These are phyloP conservation scores for Nymphalis c-album DNA, from an alignment of 2,888 invertebrate genomes.

Conservation along the genomic window DNA sequence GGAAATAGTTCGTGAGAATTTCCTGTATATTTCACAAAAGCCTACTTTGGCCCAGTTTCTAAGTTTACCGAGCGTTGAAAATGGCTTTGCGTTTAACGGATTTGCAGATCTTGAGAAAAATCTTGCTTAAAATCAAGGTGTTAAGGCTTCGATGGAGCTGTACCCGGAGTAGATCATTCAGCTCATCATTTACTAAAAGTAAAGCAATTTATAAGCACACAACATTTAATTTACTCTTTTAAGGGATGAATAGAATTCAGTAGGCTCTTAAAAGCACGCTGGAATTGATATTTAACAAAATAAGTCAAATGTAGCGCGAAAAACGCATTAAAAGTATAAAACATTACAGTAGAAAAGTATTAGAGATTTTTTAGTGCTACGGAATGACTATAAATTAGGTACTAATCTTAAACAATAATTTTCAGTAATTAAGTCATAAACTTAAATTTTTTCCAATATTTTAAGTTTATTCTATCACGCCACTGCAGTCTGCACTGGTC, in stretches of 20 bases:
- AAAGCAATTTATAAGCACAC: background rate
- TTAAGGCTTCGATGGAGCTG: slow-evolving; percentile 23
- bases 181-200: background rate
- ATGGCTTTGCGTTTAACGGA: slow-evolving; percentile 69
- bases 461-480: no score
- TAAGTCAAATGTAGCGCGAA: no score
- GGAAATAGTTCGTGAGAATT: slow-evolving; percentile 71
- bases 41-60: slow-evolving; percentile 78
- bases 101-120: slow-evolving; percentile 65
- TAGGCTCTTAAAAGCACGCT: no score
- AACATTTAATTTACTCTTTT: background rate
- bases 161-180: slow-evolving; percentile 5
- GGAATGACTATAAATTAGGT: no score
- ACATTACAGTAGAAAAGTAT: no score
- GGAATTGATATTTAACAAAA: no score
- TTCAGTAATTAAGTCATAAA: no score
- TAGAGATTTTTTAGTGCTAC: no score
- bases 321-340: no score
- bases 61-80: slow-evolving; percentile 75
- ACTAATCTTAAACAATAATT: no score
- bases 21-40: slow-evolving; percentile 71
- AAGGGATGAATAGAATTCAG: background rate
- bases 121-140: slow-evolving; percentile 38
- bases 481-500: no score
- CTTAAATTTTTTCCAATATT: no score